phyloP scores from a whole-genome alignment of 2,888 invertebrate genomes.

The Nudaria mundana region DNA sequence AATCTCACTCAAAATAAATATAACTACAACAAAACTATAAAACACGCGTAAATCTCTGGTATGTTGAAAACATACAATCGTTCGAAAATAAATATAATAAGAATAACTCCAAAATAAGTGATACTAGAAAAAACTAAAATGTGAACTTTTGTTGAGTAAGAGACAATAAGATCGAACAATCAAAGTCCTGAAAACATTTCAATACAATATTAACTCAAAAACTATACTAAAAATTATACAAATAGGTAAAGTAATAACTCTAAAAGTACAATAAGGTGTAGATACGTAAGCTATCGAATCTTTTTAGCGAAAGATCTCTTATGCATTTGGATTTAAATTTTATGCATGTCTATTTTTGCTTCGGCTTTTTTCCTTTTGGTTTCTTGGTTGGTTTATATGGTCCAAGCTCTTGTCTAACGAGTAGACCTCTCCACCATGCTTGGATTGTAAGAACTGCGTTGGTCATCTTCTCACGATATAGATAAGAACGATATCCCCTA shows the following conservation, averaged over 20 bases:
- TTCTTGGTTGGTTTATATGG: constrained; percentile 13
- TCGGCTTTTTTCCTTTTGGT: background rate
- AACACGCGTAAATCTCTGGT: too few species aligned
- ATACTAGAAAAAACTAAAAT: too few species aligned
- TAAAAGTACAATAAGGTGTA: background rate
- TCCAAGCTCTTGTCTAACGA: constrained; percentile 23
- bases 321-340: background rate
- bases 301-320: background rate
- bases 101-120: too few species aligned
- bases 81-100: too few species aligned
- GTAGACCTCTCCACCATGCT: constrained; percentile 65
- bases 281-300: background rate
- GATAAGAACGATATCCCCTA: too few species aligned
- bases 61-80: too few species aligned
- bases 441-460: constrained; percentile 60
- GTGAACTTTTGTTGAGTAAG: too few species aligned
- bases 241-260: background rate
- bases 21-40: too few species aligned
- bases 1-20: too few species aligned
- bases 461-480: constrained; percentile 55
- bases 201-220: too few species aligned
- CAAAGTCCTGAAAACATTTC: too few species aligned
- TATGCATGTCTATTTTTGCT: background rate
- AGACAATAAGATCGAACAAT: too few species aligned
- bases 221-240: background rate